Evolutionary conservation across 2,113 vertebrate species (phyloP).

Genomic region (Actenoides lindsayi): DNA sequence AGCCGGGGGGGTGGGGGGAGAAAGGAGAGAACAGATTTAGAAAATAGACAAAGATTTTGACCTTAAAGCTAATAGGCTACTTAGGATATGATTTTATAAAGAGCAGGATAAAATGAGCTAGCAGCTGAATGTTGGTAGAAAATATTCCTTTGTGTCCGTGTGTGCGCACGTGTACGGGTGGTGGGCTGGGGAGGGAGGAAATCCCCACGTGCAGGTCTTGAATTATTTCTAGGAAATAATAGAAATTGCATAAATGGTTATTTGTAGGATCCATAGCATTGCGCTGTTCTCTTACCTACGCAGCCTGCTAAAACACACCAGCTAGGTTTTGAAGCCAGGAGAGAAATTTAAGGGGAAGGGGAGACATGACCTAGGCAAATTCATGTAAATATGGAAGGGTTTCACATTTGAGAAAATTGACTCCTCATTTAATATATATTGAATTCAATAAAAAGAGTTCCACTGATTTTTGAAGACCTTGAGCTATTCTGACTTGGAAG

Average conservation of each 20-base stretch:
- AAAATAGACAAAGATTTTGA: slow-evolving; percentile 72
- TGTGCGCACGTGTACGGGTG: fast-evolving
- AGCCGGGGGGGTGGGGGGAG: not conserved
- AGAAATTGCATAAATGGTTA: not conserved
- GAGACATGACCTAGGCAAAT: not conserved
- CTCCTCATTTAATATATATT: not conserved
- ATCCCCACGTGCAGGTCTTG: not conserved
- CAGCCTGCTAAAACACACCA: not conserved
- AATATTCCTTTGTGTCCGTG: slow-evolving; percentile 11
- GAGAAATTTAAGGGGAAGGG: not conserved
- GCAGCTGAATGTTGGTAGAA: slow-evolving; percentile 45
- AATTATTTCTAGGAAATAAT: not conserved
- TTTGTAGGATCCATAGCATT: not conserved
- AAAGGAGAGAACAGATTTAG: slow-evolving; percentile 43
- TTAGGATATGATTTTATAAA: slow-evolving; percentile 66
- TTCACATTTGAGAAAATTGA: not conserved
- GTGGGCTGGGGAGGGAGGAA: not conserved
- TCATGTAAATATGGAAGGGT: not conserved
- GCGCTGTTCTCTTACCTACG: not conserved
- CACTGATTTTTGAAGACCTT: not conserved
- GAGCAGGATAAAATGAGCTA: slow-evolving; percentile 38
- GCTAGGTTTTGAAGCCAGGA: not conserved
- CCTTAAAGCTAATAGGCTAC: slow-evolving; percentile 69
- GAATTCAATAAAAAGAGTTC: not conserved
- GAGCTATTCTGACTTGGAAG: not conserved